These are phyloP conservation scores for Burhinus bistriatus DNA, from an alignment of 2,113 vertebrate genomes.

Conservation along the genomic window DNA sequence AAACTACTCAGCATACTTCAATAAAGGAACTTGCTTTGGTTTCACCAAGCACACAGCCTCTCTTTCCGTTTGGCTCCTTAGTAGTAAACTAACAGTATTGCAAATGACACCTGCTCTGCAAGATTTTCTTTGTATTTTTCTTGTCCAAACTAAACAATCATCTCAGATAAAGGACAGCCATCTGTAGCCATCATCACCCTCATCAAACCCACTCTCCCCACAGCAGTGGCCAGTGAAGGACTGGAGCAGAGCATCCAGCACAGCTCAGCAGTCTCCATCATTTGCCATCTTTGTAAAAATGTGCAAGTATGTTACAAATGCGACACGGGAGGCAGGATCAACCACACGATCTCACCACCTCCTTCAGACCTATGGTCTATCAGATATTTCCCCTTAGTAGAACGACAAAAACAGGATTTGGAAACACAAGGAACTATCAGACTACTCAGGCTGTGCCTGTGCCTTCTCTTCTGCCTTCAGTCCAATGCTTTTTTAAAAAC, in stretches of 20 bases:
- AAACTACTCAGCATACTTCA: background rate
- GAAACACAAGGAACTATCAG: background rate
- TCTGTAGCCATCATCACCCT: background rate
- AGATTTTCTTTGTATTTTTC: background rate
- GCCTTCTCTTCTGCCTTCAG: background rate
- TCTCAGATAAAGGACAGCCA: background rate
- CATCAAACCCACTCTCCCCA: accelerated
- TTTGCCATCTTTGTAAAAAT: accelerated
- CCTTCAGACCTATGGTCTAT: background rate
- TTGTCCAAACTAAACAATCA: background rate
- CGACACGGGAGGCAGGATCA: accelerated
- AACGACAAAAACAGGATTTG: background rate
- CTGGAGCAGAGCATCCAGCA: background rate
- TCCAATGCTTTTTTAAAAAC: background rate
- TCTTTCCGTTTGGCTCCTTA: background rate
- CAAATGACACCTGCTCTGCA: background rate
- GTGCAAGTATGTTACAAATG: accelerated
- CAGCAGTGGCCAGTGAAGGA: accelerated
- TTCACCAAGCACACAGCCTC: background rate
- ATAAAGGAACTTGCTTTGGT: background rate
- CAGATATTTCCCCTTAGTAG: accelerated
- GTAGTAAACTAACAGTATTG: background rate
- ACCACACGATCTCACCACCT: accelerated
- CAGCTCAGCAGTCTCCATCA: background rate
- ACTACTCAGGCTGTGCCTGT: background rate